Evolutionary conservation across 2,888 invertebrate species (phyloP), one percentile per base, ranked within the genome.

Genomic region (Thysanoteuthis rhombus): DNA sequence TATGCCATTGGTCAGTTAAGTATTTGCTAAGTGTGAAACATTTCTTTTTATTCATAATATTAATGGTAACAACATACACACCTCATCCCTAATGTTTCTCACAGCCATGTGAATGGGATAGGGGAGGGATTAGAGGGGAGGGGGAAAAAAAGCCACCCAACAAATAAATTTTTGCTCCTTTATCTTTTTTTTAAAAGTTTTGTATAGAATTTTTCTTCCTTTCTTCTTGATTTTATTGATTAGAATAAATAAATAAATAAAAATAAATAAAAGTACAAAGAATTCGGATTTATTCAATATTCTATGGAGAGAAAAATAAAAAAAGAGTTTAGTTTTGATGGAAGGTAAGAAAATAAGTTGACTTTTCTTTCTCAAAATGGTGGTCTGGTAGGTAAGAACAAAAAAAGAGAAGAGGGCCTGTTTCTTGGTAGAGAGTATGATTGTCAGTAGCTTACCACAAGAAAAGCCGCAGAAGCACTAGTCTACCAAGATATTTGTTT

Each of bases 91-190:
- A 75, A 75, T 75, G 75, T 75, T 75, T 75, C 75, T 75, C 75
- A 75, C 75, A 75, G 75, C 75, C 75, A 75, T 75, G 75, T 75
- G n/a, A 75, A 75, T 75, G 75, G 75, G 75, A 75, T 75, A 75
- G 75, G 75, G 75, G n/a, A 75, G n/a, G 75, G n/a, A 52, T 45
- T 52, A 25, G 22, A 52, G 47, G 25, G n/a, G 75, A 10, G 25
- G n/a, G 10, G n/a, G 19, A 12, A 45, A 45, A 45, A 45, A 58
- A 75, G 75, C 75, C 16, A 75, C n/a, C 75, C 75, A 75, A 75
- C 75, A 75, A 75, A n/a, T n/a, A 75, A 75, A n/a, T 75, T n/a
- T 75, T 75, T 75, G 75, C 75, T n/a, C 32, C 75, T 75, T 75
- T 75, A 75, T 75, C n/a, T 75, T 28, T 75, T 75, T 12, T 58